phyloP scores from a whole-genome alignment of 1,140 invertebrate species.

The Papilio polytes region DNA sequence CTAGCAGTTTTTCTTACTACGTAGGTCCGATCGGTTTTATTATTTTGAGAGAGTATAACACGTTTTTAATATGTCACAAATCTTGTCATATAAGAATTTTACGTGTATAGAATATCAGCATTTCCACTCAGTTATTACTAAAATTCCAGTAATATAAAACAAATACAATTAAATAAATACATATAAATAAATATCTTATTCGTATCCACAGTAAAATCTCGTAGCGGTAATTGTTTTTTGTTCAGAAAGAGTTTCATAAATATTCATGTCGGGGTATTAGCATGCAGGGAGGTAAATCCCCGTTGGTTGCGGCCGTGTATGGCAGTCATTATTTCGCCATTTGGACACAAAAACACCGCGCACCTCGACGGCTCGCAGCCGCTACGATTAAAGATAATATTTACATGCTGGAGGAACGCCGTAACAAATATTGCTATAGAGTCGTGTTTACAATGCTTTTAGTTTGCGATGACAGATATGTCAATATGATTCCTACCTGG shows the following conservation, averaged over 20 bases:
- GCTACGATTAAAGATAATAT: slow-evolving; percentile 38
- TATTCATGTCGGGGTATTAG: slow-evolving; percentile 78
- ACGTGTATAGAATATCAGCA: too few relatives aligned
- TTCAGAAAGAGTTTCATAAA: slow-evolving; percentile 75
- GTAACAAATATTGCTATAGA: slow-evolving; percentile 14
- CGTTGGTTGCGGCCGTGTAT: slow-evolving; percentile 53
- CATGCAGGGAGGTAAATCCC: slow-evolving; percentile 66
- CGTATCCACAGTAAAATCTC: slow-evolving; percentile 45
- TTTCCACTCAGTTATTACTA: background rate
- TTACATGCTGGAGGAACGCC: slow-evolving; percentile 30
- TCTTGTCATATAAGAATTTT: background rate
- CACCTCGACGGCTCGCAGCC: slow-evolving; percentile 53
- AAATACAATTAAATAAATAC: background rate
- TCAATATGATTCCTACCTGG: background rate
- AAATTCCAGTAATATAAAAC: background rate
- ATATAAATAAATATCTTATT: slow-evolving; percentile 33
- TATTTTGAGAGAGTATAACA: too few relatives aligned
- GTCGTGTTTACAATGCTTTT: background rate
- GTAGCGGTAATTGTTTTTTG: slow-evolving; percentile 68
- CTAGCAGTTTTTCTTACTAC: background rate
- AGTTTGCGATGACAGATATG: background rate
- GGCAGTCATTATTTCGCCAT: slow-evolving; percentile 80
- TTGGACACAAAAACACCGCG: slow-evolving; percentile 73
- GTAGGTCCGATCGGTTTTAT: background rate
- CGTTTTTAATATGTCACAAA: too few relatives aligned